Percentiles rank a stretch among this genome's conserved stretches.
Evolutionary conservation across 1,140 invertebrate species (phyloP).

Genomic region (Drosophila murphyi): DNA sequence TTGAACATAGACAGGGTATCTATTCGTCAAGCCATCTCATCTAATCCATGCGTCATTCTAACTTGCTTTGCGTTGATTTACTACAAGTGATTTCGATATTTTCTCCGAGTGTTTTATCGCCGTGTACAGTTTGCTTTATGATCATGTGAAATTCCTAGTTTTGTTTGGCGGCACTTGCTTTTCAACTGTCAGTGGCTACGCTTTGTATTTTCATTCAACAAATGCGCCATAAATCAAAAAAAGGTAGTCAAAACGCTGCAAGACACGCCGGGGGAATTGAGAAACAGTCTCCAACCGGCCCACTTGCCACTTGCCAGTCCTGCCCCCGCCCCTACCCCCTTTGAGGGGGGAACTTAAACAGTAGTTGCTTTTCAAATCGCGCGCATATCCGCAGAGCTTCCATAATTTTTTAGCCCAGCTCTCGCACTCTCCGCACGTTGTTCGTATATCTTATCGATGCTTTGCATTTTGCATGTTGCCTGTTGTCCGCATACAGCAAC

Average conservation of each 20-base stretch:
- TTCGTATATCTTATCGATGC: slow-evolving; percentile 81
- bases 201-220: slow-evolving; percentile 74
- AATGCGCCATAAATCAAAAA: slow-evolving; percentile 79
- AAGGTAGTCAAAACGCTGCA: slow-evolving; percentile 8
- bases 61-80: too few relatives aligned
- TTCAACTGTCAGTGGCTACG: slow-evolving; percentile 71
- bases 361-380: slow-evolving; percentile 82
- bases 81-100: neutral
- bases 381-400: slow-evolving; percentile 82
- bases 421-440: slow-evolving; percentile 6
- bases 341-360: slow-evolving; percentile 50
- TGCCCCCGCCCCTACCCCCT: neutral
- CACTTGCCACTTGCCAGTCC: too few relatives aligned
- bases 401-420: slow-evolving; percentile 63
- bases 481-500: slow-evolving; percentile 60
- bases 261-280: neutral
- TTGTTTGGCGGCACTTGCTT: slow-evolving; percentile 68
- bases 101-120: neutral
- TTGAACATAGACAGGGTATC: too few relatives aligned
- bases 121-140: slow-evolving; percentile 49
- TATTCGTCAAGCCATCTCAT: too few relatives aligned
- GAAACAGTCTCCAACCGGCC: too few relatives aligned
- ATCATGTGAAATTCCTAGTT: slow-evolving; percentile 76
- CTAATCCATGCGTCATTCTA: too few relatives aligned
- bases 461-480: slow-evolving; percentile 83